Conservation (phyloP, 2,113 vertebrate species). For the Pantherophis guttatus region DNA sequence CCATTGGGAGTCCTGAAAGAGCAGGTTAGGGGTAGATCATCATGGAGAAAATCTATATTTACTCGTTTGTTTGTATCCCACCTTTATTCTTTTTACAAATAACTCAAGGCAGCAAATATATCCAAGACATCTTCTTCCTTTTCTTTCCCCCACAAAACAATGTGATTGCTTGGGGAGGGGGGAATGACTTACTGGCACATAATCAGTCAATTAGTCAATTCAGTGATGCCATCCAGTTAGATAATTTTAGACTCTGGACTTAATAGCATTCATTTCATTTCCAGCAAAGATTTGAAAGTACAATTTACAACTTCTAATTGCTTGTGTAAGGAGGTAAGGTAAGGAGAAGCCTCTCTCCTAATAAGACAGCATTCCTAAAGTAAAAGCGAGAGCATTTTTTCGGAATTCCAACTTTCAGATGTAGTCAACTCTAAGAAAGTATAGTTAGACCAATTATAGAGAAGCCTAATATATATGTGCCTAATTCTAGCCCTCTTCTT, state of each 20-base stretch:
- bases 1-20: background rate
- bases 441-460: background rate
- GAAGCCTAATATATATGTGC: background rate
- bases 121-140: no score
- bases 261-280: background rate
- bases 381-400: background rate
- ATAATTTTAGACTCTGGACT: background rate
- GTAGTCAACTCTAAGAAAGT: background rate
- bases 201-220: background rate
- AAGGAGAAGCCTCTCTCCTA: background rate
- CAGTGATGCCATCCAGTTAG: background rate
- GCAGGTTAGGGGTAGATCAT: background rate
- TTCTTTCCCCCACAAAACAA: no score
- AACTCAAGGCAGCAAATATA: no score
- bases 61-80: no score
- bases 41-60: background rate
- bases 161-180: background rate
- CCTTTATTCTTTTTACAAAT: no score
- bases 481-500: background rate
- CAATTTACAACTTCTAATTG: background rate
- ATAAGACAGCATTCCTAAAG: background rate
- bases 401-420: background rate
- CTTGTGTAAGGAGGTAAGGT: background rate
- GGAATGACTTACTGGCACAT: background rate
- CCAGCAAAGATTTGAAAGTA: background rate